Percentiles rank a stretch among this genome's conserved stretches.
Evolutionary conservation across 2,113 vertebrate genomes (phyloP).

Genomic region (Oceanites oceanicus): DNA sequence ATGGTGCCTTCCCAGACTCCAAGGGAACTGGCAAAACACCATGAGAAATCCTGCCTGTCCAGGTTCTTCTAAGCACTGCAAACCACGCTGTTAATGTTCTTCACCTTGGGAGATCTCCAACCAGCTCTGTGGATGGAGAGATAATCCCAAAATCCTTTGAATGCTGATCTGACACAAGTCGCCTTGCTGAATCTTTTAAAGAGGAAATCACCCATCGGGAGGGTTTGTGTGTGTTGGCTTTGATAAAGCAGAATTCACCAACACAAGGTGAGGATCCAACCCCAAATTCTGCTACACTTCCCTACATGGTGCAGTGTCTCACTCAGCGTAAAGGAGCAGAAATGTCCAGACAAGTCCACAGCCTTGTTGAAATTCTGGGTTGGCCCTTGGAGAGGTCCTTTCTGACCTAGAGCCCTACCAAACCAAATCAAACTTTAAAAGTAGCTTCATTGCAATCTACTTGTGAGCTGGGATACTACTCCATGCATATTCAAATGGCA

Average conservation of each 20-base stretch:
- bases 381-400: neutral
- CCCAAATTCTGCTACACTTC: neutral
- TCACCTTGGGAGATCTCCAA: neutral
- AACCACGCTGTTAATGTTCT: neutral
- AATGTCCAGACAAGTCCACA: neutral
- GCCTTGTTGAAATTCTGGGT: neutral
- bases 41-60: neutral
- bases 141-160: neutral
- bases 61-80: neutral
- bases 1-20: neutral
- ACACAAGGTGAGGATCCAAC: neutral
- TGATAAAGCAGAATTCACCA: neutral
- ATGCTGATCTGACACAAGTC: neutral
- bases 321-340: neutral
- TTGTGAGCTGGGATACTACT: neutral
- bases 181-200: neutral
- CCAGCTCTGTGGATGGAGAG: neutral
- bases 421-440: neutral
- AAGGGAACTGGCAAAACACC: neutral
- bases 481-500: constrained; percentile 14
- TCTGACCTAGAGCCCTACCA: neutral
- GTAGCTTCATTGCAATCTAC: neutral
- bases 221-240: neutral
- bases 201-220: neutral
- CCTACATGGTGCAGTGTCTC: neutral